Evolutionary conservation across 2,113 vertebrate species (phyloP), one percentile per base, ranked within the genome.

Genomic region (Xenopus laevis): DNA sequence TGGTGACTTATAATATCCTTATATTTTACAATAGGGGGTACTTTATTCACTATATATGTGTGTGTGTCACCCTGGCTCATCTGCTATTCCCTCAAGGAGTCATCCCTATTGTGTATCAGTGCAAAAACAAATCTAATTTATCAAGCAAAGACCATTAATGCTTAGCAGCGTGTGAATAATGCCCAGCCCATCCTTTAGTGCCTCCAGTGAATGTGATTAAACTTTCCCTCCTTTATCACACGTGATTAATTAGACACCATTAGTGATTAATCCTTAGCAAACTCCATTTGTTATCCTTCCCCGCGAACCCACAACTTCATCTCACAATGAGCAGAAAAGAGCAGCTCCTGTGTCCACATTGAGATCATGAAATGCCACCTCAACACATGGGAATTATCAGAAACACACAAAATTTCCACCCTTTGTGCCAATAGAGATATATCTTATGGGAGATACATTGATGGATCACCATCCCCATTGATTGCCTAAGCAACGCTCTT

Each of bases 231-330:
- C 55, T 61, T 68, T 75, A 61, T 68, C 61, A 50, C 13, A 33
- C 53, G 47, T 76, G 73, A 76, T 76, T 76, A 62, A 76, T 76
- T 69, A 53, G 73, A 76, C 73, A 69, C 65, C 61, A 55, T 69
- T 46, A 44, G 55, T 50, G 27, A 68, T 68, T 76, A 61, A 68
- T 69, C 44, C 27, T 13, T 20, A 15, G 30, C 57, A 3, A 69
- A 33, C 10, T 40, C 10, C 27, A 68, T 44, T 50, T 62, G 60
- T 18, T 52, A 10, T 27, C 11, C 21, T 55, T 40, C 18, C 20
- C 68, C 46, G 50, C 4, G 46, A 53, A 21, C 47, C 58, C 44
- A 27, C 40, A 15, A 16, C 67, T 67, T 60, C 10, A 11, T 16
- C 40, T 12, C 64, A 68, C 72, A 58, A 74, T 67, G 47, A 60